A percentile compares a stretch with the other conserved stretches of the same genome.
Conservation (phyloP, 1,140 invertebrate genomes). For the Metopolophium dirhodum region DNA sequence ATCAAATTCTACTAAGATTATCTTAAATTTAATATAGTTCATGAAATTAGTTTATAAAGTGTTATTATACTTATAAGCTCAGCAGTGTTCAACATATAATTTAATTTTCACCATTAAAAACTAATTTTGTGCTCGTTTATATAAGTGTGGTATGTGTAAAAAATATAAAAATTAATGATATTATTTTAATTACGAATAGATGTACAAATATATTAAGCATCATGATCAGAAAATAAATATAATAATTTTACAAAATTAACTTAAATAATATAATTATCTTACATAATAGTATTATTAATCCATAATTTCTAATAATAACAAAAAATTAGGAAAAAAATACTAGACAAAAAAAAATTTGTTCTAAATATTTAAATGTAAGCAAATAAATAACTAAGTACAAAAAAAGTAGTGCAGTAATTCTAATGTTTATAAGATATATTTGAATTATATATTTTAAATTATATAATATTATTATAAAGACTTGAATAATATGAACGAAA, state of each 20-base stretch:
- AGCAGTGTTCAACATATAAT: neutral
- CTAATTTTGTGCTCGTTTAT: neutral
- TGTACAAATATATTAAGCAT: neutral
- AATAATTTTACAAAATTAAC: neutral
- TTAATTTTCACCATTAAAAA: neutral
- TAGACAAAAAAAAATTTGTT: neutral
- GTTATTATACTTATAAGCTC: neutral
- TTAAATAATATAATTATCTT: neutral
- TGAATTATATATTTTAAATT: neutral
- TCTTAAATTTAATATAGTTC: neutral
- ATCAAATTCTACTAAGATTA: neutral
- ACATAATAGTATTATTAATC: neutral
- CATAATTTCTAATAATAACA: neutral
- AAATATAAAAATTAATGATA: no score
- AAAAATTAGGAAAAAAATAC: neutral
- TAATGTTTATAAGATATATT: neutral
- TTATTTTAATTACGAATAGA: neutral
- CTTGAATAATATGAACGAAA: neutral
- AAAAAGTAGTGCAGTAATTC: neutral
- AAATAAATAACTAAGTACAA: neutral
- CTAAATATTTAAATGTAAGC: slow-evolving; percentile 10
- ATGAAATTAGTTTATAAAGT: neutral
- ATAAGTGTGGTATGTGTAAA: no score
- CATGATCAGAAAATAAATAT: neutral
- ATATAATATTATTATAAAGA: neutral